Evolutionary conservation across 2,888 invertebrate species (phyloP), one percentile per base, ranked within the genome.

Genomic region (Leptopilina myrica): DNA sequence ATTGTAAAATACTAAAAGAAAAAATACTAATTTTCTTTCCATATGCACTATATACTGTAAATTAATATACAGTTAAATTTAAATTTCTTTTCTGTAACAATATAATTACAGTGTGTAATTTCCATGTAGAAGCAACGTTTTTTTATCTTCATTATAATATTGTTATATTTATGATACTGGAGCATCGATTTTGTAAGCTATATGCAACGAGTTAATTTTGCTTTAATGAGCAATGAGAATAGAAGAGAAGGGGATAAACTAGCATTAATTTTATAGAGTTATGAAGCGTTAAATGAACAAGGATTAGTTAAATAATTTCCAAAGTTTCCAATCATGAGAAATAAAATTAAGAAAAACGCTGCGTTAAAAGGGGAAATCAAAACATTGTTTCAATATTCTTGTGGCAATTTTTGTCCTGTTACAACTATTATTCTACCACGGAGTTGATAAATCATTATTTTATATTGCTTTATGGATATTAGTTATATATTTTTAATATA

Each of bases 121-220:
- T 26, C 20, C 26, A 15, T 33, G 33, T 3, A 33, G 33, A 5
- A 33, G 5, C 5, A 33, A 33, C 33, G 33, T 3, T 33, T 56
- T 56, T 33, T 73, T 56, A 33, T 33, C 8, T 53, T 56, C 53
- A 65, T 66, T 43, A 43, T 8, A 20, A 73, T 53, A 56, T 53
- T 26, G 73, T 73, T 26, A 56, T 73, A 73, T 56, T 73, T 73
- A 56, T 73, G 49, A 73, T 73, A 56, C 14, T 73, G 6, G 56
- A 73, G 56, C 56, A 73, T 56, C 73, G 73, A 73, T 73, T 73
- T 73, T 56, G 33, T 33, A 33, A 56, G 73, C 20, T 53, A 56
- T 33, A 33, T 33, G 5, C 53, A 33, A 56, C 53, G 33, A 56
- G 33, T 73, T 73, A 73, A 12, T 73, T 56, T 56, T 56, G 56